These are phyloP conservation scores for Venusia cambrica DNA, from an alignment of 2,888 invertebrate genomes.

Conservation along the genomic window DNA sequence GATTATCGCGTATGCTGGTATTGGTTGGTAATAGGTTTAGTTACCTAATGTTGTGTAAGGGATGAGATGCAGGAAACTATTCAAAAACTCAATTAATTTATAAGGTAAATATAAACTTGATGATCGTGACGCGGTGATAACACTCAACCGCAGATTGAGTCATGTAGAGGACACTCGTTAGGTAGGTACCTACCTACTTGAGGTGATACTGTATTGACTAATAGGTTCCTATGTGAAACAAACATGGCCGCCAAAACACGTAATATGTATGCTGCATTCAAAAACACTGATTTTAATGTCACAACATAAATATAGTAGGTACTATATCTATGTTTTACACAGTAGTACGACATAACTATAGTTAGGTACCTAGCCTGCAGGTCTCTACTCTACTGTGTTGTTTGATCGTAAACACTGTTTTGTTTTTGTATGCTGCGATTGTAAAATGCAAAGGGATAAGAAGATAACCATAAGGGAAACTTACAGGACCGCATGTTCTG, in stretches of 20 bases:
- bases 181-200: too few relatives aligned
- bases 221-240: conserved; percentile 58
- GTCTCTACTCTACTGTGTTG: too few relatives aligned
- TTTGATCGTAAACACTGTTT: conserved; percentile 10
- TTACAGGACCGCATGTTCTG: conserved; percentile 51
- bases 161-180: conserved; percentile 48
- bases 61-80: conserved; percentile 13
- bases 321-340: too few relatives aligned
- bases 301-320: conserved; percentile 9
- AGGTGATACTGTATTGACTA: conserved; percentile 48
- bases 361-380: too few relatives aligned
- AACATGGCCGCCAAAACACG: conserved; percentile 54
- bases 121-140: conserved; percentile 40
- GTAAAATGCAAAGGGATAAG: conserved; percentile 13
- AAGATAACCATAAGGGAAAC: conserved; percentile 37
- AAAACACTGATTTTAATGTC: conserved; percentile 12
- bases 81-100: conserved; percentile 19
- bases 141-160: conserved; percentile 41
- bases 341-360: too few relatives aligned
- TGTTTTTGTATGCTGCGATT: conserved; percentile 1
- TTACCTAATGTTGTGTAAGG: too few relatives aligned
- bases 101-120: conserved; percentile 30
- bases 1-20: too few relatives aligned
- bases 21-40: too few relatives aligned
- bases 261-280: conserved; percentile 36